Evolutionary conservation across 2,797 vertebrate species (phyloP), one percentile per base, ranked within the genome.

Genomic region (Paratrypauchen microcephalus): DNA sequence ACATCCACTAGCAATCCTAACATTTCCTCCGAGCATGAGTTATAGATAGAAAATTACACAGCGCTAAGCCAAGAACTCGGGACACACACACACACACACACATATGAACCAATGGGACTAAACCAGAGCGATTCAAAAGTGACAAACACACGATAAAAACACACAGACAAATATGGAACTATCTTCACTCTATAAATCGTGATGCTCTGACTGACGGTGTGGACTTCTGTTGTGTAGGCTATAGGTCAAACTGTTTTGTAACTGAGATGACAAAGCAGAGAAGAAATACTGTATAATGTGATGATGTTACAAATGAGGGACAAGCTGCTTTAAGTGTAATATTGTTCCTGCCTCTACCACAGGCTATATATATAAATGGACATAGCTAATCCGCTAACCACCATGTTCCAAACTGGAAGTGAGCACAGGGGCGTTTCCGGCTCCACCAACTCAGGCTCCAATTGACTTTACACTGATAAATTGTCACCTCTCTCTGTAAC

Each of bases 21-120:
- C 79, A 80, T 72, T 69, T 78, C 78, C 74, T 74, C 47, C 18
- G 78, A 89, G 86, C 85, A 86, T 87, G 79, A 62, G 85, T 89
- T 94, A 93, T 89, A 93, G 87, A 93, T 93, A 93, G 92, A 91
- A 91, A 92, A 93, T 92, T 87, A 92, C 89, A 94, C 82, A 80
- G 72, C 87, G 80, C 66, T 63, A 70, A 84, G 86, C 88, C 92
- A 92, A 83, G 72, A 73, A 65, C 56, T 74, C 72, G 81, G 76
- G 82, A 82, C 60, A 60, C 71, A 72, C 67, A 78, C 68, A 77
- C 59, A 72, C 3, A 78, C 65, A 83, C 71, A 72, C 67, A 77
- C 66, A 77, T 52, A 72, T 2, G 26, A 57, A 24, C 55, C 15
- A 24, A 78, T 61, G 54, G 47, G 41, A 30, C 57, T 21, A 61